Evolutionary conservation across 1,140 invertebrate genomes (phyloP).

Genomic region (Samia ricini): DNA sequence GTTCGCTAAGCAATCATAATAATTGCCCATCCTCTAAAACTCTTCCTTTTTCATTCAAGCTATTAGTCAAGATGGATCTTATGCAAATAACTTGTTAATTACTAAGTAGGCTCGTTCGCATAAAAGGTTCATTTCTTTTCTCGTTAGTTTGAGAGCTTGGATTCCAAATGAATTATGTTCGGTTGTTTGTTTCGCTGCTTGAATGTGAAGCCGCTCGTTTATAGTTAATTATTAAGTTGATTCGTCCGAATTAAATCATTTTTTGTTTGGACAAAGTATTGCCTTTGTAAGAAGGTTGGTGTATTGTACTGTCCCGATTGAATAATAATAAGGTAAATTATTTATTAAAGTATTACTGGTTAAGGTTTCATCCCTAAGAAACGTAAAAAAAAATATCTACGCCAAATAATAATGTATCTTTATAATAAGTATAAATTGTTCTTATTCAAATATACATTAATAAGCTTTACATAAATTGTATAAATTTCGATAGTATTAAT

Average conservation of each 20-base stretch:
- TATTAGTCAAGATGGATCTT: constrained; percentile 1
- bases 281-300: not conserved
- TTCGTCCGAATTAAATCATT: too few relatives aligned
- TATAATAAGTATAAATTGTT: too few relatives aligned
- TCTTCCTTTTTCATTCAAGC: constrained; percentile 5
- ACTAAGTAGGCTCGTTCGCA: not conserved
- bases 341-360: too few relatives aligned
- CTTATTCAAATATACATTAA: too few relatives aligned
- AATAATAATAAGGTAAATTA: too few relatives aligned
- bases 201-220: not conserved
- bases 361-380: too few relatives aligned
- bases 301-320: too few relatives aligned
- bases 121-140: constrained; percentile 3
- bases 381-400: too few relatives aligned
- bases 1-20: not conserved
- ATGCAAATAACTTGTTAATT: constrained; percentile 8
- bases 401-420: too few relatives aligned
- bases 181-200: not conserved
- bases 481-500: too few relatives aligned
- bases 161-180: constrained; percentile 3
- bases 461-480: too few relatives aligned
- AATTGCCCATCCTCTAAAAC: not conserved
- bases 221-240: too few relatives aligned
- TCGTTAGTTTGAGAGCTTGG: constrained; percentile 1
- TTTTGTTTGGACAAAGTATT: not conserved